Evolutionary conservation across 2,797 vertebrate species (phyloP).

Genomic region (Myiotriccus ornatus): DNA sequence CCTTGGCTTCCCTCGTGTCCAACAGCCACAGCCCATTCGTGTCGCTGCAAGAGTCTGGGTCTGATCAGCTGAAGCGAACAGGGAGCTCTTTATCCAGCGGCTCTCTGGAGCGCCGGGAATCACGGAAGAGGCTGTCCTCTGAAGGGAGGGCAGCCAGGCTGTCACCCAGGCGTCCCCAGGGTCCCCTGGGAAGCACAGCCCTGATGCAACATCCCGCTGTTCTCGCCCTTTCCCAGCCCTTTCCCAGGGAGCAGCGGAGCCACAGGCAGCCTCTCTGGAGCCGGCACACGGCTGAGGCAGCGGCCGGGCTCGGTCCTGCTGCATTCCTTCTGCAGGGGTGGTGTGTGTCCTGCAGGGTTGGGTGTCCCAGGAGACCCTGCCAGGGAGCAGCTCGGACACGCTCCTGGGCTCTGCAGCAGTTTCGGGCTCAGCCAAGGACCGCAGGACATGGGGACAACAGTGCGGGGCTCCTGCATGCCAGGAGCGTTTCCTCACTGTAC

Average conservation of each 20-base stretch:
- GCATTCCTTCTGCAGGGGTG: fast-evolving
- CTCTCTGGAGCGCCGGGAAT: neutral
- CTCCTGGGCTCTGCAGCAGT: neutral
- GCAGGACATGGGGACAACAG: fast-evolving
- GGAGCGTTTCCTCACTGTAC: neutral
- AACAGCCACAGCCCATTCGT: neutral
- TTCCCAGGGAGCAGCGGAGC: neutral
- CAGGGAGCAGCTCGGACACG: neutral
- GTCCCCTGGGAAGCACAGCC: neutral
- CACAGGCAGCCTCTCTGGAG: neutral
- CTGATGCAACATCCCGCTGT: neutral
- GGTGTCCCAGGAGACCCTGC: neutral
- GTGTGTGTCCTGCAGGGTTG: neutral
- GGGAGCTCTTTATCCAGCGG: neutral
- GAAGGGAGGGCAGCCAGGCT: neutral
- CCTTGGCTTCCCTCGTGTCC: neutral
- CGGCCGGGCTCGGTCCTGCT: neutral
- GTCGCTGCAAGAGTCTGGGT: neutral
- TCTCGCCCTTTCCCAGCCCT: neutral
- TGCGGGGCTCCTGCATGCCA: fast-evolving
- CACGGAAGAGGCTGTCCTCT: neutral
- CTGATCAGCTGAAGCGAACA: neutral
- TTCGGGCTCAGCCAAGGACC: neutral
- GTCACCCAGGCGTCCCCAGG: neutral
- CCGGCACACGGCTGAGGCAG: neutral